Evolutionary conservation across 2,797 vertebrate genomes (phyloP), one percentile per base, ranked within the genome.

Genomic region (Enteromius fasciolatus): DNA sequence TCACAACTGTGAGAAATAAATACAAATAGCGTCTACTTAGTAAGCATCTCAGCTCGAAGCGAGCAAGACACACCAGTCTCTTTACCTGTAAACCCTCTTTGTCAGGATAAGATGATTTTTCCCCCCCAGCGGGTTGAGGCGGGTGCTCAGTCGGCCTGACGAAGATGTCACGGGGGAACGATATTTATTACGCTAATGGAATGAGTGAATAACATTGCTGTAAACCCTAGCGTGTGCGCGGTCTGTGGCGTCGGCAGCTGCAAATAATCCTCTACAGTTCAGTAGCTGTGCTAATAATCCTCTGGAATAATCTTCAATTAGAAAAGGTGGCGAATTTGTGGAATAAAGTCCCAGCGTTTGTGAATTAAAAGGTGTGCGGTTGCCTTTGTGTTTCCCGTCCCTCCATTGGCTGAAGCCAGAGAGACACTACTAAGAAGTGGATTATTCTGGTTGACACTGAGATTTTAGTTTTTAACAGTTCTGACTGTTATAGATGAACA

Each of bases 271-370:
- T 92, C 92, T 93, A 89, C 91, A 93, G 94, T 91, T 94, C 94
- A 92, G 92, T 91, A 90, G 90, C 92, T 88, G 82, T 86, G 89
- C 92, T 93, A 94, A 95, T 95, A 95, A 94, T 95, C 94, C 94
- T 89, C 88, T 78, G 88, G 90, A 91, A 93, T 95, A 94, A 95
- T 94, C 94, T 95, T 91, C 94, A 93, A 94, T 95, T 94, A 95
- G 93, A 93, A 90, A 89, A 86, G 87, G 86, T 46, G 83, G 78
- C 59, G 87, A 93, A 93, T 94, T 90, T 94, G 78, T 59, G 69
- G 57, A 77, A 72, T 39, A 41, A 54, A 86, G 63, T 76, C 61
- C 33, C 77, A 63, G 83, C 87, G 85, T 76, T 84, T 85, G 59
- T 72, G 81, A 83, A 85, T 76, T 70, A 86, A 88, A 81, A 87